phyloP scores from a whole-genome alignment of 23 tunicate genomes.

The Styela clava region DNA sequence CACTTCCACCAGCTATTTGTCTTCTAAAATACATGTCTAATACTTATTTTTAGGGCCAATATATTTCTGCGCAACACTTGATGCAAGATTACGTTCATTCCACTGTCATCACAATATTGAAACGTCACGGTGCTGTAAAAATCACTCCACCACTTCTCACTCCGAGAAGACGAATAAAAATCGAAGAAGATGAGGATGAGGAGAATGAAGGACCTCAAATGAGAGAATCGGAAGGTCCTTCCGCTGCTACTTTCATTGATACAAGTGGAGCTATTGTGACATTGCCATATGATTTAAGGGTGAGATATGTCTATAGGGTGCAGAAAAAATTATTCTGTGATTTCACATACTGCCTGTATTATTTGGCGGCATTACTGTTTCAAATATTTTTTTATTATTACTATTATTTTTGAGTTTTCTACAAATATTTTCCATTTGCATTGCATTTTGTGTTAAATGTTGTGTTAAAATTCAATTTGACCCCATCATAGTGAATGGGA shows the following conservation, averaged over 20 bases:
- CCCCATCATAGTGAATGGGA: too few relatives aligned
- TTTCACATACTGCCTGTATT: too few relatives aligned
- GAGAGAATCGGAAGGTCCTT: neutral
- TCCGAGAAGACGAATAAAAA: conserved; percentile 4
- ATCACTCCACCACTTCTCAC: conserved; percentile 55
- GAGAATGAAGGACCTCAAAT: neutral
- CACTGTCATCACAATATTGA: conserved; percentile 30
- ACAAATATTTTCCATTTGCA: too few relatives aligned
- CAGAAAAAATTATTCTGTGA: too few relatives aligned
- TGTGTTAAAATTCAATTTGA: too few relatives aligned
- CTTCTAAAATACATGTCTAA: too few relatives aligned
- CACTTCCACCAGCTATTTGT: too few relatives aligned
- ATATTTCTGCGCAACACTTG: neutral
- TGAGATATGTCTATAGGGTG: too few relatives aligned
- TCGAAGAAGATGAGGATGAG: conserved; percentile 1
- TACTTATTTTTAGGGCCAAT: conserved; percentile 14
- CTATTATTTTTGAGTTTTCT: too few relatives aligned
- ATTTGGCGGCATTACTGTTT: too few relatives aligned
- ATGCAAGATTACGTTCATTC: conserved; percentile 32
- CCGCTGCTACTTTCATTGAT: conserved; percentile 62
- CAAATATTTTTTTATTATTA: too few relatives aligned
- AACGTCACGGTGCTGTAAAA: conserved; percentile 57
- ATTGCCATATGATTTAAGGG: conserved; percentile 82
- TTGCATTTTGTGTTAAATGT: too few relatives aligned
- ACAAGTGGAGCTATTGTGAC: conserved; percentile 67